Percentiles rank a stretch among this genome's conserved stretches.
Conservation (phyloP, 2,888 invertebrate genomes). For the Conchocele bisecta region DNA sequence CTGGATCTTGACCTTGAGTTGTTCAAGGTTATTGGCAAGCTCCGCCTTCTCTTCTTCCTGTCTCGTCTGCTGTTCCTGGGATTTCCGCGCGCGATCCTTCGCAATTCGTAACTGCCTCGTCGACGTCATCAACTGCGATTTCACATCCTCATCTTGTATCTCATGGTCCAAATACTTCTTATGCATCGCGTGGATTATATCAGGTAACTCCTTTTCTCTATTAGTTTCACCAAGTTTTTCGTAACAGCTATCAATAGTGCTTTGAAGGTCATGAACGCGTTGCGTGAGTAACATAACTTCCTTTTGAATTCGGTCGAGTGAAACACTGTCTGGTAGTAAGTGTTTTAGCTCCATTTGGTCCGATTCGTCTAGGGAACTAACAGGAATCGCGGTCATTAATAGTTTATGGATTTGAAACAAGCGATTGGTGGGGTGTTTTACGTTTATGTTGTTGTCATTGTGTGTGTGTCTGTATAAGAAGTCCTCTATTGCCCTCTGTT, state of each 20-base stretch:
- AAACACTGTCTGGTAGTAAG: conserved; percentile 50
- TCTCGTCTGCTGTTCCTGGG: conserved; percentile 17
- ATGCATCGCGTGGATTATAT: conserved; percentile 39
- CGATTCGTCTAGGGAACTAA: conserved; percentile 48
- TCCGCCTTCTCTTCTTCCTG: conserved; percentile 46
- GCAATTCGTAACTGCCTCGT: conserved; percentile 21
- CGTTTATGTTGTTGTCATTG: conserved; percentile 47
- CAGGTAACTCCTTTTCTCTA: conserved; percentile 47
- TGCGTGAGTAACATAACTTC: conserved; percentile 40
- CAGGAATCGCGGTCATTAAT: conserved; percentile 36
- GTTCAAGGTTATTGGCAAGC: conserved; percentile 35
- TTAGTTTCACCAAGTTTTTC: conserved; percentile 52
- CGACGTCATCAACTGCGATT: conserved; percentile 30
- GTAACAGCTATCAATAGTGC: conserved; percentile 50
- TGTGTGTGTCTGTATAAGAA: conserved; percentile 55
- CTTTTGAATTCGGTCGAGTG: conserved; percentile 52
- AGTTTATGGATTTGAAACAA: conserved; percentile 47
- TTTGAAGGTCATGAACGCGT: conserved; percentile 48
- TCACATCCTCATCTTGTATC: conserved; percentile 49
- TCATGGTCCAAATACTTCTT: conserved; percentile 47
- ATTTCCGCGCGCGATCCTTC: conserved; percentile 31
- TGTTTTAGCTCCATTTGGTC: conserved; percentile 52
- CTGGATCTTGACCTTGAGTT: conserved; percentile 48
- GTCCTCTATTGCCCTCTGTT: conserved; percentile 53
- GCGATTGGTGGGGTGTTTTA: conserved; percentile 29